Evolutionary conservation across 2,888 invertebrate species (phyloP), one percentile per base, ranked within the genome.

Genomic region (Drosophila seclusa): DNA sequence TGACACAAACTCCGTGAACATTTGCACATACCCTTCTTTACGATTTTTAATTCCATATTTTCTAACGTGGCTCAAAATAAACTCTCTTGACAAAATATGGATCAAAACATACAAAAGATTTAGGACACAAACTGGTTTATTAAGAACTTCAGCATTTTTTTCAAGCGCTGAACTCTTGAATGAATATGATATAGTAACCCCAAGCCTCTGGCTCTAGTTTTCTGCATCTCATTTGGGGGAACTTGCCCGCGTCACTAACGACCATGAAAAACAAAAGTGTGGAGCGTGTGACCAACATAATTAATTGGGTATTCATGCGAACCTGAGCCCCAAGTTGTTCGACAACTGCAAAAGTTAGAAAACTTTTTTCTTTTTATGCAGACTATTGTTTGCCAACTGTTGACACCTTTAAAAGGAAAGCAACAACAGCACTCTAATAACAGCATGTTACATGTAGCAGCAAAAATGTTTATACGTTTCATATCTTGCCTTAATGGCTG

Each of bases 281-380:
- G 72, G 75, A 87, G 86, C 86, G 86, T 87, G 86, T 78, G 86
- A 87, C 73, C 87, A 87, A 86, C 78, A 84, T 86, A 82, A 87
- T 86, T 86, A 87, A 87, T 87, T 87, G 77, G 63, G 74, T 81
- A 87, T 87, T 87, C 86, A 87, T 72, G 75, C 83, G 69, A 68
- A 59, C 76, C 52, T 55, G 67, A 50, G 60, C 57, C 42, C n/a
- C 55, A 61, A 72, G 68, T 60, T 58, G 75, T 64, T 70, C 61
- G 68, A 68, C 81, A 75, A 65, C 68, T 58, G 69, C 71, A 64
- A 72, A 59, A 69, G 72, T 78, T 80, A 85, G 72, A 72, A 83
- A 81, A 48, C 36, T 34, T 49, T 67, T 40, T 63, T 57, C 49
- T 29, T 52, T 40, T 49, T 24, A 53, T 72, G 66, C 8, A n/a